These are phyloP conservation scores for Euplagia quadripunctaria DNA, from an alignment of 2,888 invertebrate species.

Conservation along the genomic window DNA sequence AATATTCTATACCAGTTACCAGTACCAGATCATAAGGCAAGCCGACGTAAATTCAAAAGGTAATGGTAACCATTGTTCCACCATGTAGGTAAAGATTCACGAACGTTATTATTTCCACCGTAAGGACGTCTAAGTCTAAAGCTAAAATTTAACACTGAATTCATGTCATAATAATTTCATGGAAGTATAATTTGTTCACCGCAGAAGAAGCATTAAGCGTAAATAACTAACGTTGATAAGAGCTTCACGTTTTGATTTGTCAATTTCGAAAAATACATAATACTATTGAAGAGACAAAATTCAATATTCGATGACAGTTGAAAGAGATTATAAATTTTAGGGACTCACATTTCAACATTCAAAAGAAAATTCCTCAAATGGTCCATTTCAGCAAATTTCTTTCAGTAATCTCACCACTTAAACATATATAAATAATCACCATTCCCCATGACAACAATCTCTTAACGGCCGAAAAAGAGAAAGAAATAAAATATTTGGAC, in stretches of 20 bases:
- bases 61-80: too few species aligned
- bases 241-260: not conserved
- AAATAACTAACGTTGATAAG: not conserved
- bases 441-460: too few species aligned
- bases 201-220: not conserved
- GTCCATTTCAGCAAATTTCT: not conserved
- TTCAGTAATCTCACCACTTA: not conserved
- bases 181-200: not conserved
- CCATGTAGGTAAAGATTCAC: not conserved
- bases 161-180: not conserved
- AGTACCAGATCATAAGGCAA: too few species aligned
- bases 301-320: not conserved
- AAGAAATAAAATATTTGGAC: too few species aligned
- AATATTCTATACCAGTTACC: too few species aligned
- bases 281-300: constrained; percentile 28
- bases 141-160: too few species aligned
- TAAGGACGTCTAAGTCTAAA: too few species aligned
- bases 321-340: not conserved
- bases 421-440: too few species aligned
- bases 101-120: not conserved
- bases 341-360: not conserved
- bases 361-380: not conserved
- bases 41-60: too few species aligned
- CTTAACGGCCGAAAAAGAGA: too few species aligned
- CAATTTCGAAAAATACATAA: not conserved